Conservation (phyloP, 2,797 vertebrate genomes). For the Anomalospiza imberbis region DNA sequence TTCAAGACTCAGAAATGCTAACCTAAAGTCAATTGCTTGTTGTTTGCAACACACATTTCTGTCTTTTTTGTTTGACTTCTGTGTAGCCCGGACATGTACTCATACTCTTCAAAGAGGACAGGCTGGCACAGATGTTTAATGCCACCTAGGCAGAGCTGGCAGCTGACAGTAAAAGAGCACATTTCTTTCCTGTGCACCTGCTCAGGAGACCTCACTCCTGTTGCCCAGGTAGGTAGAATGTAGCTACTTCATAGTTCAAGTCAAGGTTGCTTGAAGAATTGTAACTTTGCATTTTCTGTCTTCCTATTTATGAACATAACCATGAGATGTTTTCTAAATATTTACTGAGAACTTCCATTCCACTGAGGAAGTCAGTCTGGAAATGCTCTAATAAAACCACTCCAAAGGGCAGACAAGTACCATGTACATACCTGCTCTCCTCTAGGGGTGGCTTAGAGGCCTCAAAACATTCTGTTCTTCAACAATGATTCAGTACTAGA, state of each 20-base stretch:
- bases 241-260: background rate
- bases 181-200: background rate
- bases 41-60: background rate
- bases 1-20: background rate
- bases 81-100: background rate
- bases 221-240: background rate
- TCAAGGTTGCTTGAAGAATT: background rate
- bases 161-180: background rate
- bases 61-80: background rate
- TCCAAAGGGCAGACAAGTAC: background rate
- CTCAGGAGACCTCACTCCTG: background rate
- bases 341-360: conserved; percentile 11
- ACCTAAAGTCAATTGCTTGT: background rate
- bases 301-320: background rate
- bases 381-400: background rate
- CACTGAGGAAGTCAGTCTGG: background rate
- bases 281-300: background rate
- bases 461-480: conserved; percentile 5
- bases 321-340: background rate
- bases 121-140: background rate
- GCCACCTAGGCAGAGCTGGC: background rate
- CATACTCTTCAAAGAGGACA: background rate
- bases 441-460: background rate
- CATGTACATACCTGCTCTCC: background rate
- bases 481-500: background rate